Evolutionary conservation across 2,888 invertebrate species (phyloP), one percentile per base, ranked within the genome.

Genomic region (Pyrochroa serraticornis): DNA sequence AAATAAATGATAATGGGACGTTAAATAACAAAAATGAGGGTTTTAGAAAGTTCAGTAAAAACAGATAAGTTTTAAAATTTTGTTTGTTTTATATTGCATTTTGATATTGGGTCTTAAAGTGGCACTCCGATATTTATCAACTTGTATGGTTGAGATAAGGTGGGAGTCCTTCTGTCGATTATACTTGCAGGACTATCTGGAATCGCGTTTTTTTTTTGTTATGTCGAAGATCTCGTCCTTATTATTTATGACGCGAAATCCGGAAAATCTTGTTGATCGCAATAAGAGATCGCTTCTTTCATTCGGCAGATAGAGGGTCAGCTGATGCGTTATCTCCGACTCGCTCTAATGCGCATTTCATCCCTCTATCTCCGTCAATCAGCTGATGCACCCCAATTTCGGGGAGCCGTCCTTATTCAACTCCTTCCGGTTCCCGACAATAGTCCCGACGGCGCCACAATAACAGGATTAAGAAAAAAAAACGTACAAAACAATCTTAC

Each of bases 371-470:
- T 64, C 59, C 54, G 63, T 63, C 67, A 67, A 70, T 69, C 68
- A 67, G 63, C 57, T 66, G 64, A 68, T 67, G 65, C 64, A 22
- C 22, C 22, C 22, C 22, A 22, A 22, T 22, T 22, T 5, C 22
- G 22, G 64, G 54, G 54, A 44, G 54, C 60, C 47, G 52, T 45
- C 38, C 67, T 68, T 68, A 22, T 67, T 62, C 58, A 64, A 67
- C 63, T 67, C 62, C 66, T 67, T 71, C 71, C 69, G 71, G 66
- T 69, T 66, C 65, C 67, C 62, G 67, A 67, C 69, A 71, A 68
- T 63, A 49, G 68, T 63, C 69, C 68, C 65, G 64, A 65, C 58
- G 59, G 22, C 22, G 22, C 22, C 63, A 68, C 66, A 70, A 68
- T 66, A 63, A 62, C 44, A 30, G 44, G 44, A 33, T 44, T 44